A percentile compares a stretch with the other conserved stretches of the same genome.
Conservation (phyloP, 2,888 invertebrate genomes). For the Acleris sparsana region DNA sequence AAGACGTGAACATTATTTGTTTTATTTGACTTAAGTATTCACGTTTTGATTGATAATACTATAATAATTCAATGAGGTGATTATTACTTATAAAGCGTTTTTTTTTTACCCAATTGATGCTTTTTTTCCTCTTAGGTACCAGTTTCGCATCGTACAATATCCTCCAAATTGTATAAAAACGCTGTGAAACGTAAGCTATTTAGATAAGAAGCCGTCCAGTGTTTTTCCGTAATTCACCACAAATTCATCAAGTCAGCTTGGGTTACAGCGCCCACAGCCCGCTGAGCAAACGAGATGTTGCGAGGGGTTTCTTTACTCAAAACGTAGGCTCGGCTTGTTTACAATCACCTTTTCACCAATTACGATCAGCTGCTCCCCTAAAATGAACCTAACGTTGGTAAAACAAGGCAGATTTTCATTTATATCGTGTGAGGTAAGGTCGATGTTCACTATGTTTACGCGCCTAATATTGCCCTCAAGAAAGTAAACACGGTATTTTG, state of each 20-base stretch:
- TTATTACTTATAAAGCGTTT: too few species aligned
- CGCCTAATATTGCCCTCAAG: slow-evolving; percentile 46
- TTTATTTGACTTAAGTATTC: too few species aligned
- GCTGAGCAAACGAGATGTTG: slow-evolving; percentile 47
- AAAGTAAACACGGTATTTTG: slow-evolving; percentile 49
- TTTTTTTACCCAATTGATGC: too few species aligned
- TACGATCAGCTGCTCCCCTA: slow-evolving; percentile 32
- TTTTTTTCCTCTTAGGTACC: not conserved
- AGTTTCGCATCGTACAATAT: not conserved
- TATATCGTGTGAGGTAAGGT: slow-evolving; percentile 40
- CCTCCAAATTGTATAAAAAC: not conserved
- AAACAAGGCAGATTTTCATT: slow-evolving; percentile 29
- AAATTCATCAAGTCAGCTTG: slow-evolving; percentile 28
- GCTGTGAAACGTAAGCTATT: not conserved
- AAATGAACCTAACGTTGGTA: slow-evolving; percentile 36
- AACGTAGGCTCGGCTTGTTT: slow-evolving; percentile 40
- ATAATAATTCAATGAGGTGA: too few species aligned
- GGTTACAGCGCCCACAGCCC: slow-evolving; percentile 6
- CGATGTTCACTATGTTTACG: slow-evolving; percentile 45
- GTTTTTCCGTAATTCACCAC: slow-evolving; percentile 14
- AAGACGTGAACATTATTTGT: too few species aligned
- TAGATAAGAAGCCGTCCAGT: not conserved
- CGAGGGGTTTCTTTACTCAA: slow-evolving; percentile 50
- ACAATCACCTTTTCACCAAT: slow-evolving; percentile 46
- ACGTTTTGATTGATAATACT: too few species aligned